Base-by-base conservation (phyloP, 2,113 vertebrate genomes). In the Rhadina sibilatrix region DNA sequence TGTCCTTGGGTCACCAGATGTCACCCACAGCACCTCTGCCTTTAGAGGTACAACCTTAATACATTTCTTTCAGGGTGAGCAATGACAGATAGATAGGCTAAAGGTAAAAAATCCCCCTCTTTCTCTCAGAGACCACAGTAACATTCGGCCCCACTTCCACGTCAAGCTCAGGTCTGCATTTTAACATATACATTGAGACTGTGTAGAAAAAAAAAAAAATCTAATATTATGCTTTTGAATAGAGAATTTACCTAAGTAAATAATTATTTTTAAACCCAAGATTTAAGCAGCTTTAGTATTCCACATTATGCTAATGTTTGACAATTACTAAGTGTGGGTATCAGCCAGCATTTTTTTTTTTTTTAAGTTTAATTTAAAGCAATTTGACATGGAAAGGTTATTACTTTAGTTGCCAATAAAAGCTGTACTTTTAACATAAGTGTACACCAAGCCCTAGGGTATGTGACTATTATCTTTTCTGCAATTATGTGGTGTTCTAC, bases 341-440 rank as follows among this genome's bases (percentile, higher is more conserved):
- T 97, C 98, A 98, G 98, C 97, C 97, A 96, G 96, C 94, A 44
- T 87, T 75, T 96, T 98, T 97, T 75, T 96, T 98, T 97, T 98
- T 98, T 98, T 98, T 76, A 96, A 97, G 97, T 98, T 98, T 98
- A 98, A 98, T 98, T 98, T 98, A 98, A 98, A 98, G 98, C 98
- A 98, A 98, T 98, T 98, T 98, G 98, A 98, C 98, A 98, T 91
- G 96, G 98, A 98, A 98, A 98, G 98, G 98, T 98, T 98, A 98
- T 98, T 98, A 98, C 97, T 98, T 98, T 97, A 98, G 97, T 98
- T 98, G 98, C 97, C 98, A 98, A 98, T 98, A 98, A 98, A 98
- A 98, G 98, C 98, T 98, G 97, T 98, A 98, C 98, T 98, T 98
- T 98, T 98, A 98, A 98, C 98, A 97, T 98, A 98, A 98, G 97